Percentiles rank a stretch among this genome's conserved stretches.
Evolutionary conservation across 2,797 vertebrate species (phyloP).

Genomic region (Merluccius polli): DNA sequence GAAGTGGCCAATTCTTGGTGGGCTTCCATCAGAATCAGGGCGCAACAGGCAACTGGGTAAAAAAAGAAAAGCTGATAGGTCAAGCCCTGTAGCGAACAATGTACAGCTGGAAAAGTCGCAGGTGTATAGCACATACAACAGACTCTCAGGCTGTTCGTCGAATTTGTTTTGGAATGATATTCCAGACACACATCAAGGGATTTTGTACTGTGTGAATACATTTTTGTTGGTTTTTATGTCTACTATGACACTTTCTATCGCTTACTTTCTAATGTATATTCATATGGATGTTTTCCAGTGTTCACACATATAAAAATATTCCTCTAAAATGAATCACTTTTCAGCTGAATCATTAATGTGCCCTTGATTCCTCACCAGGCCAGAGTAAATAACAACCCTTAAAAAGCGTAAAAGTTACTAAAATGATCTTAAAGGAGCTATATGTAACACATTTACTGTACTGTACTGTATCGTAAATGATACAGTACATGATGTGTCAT

Average conservation of each 20-base stretch:
- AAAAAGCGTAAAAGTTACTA: too few species aligned
- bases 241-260: too few species aligned
- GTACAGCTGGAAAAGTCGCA: conserved; percentile 8
- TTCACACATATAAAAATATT: too few species aligned
- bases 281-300: too few species aligned
- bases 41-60: conserved; percentile 37
- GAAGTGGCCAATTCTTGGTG: conserved; percentile 56
- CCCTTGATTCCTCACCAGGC: too few species aligned
- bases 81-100: conserved; percentile 1
- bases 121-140: conserved; percentile 22
- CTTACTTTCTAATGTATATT: neutral
- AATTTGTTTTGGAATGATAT: neutral
- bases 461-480: too few species aligned
- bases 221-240: neutral
- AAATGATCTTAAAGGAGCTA: too few species aligned
- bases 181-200: neutral
- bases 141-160: neutral
- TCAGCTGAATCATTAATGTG: too few species aligned
- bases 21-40: conserved; percentile 51
- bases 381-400: too few species aligned
- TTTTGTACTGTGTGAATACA: neutral
- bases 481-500: too few species aligned
- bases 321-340: too few species aligned
- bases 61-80: neutral
- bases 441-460: too few species aligned